Base-by-base conservation (phyloP, 1,140 invertebrate genomes). In the Hylaeus volcanicus region DNA sequence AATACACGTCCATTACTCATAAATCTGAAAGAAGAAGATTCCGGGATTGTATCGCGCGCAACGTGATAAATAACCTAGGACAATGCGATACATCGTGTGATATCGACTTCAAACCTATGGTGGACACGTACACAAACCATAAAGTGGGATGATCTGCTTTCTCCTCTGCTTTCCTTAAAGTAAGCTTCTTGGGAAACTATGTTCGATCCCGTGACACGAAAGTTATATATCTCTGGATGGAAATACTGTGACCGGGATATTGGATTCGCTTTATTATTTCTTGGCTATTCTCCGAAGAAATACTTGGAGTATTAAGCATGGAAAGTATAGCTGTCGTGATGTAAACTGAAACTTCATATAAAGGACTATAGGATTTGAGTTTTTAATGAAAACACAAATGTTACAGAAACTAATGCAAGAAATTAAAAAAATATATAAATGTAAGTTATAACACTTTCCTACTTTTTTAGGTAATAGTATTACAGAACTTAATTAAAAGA, bases 41-140 rank as follows among this genome's bases (percentile, higher is more conserved):
- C 64, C 43, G 64, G 70, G 76, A 80, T 84, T 82, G 82, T 84
- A 84, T 87, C 70, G 45, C 51, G 58, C 77, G 76, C 66, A 53
- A 26, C 43, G 70, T 76, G 68, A 87, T 87, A 87, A 87, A 87
- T 87, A 87, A 87, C 45, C 72, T 63, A 68, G 85, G 83, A 87
- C 85, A 87, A 87, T 87, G 79, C 74, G 75, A 87, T 74, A 68
- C 70, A 66, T 64, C 55, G 48, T 56, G 60, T 37, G n/a, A 76
- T 74, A 81, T 72, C 72, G 71, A 68, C 65, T 64, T 65, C 53
- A 55, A 43, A 53, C 45, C 73, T 55, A 53, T 26, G 48, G 45
- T 70, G 81, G 77, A 86, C 85, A 83, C 81, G 81, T 74, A 86
- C 61, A 60, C 56, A 78, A 69, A 41, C 81, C 71, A 84, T 87